Base-by-base conservation (phyloP, 2,797 vertebrate species). In the Melanotaenia nigrans region DNA sequence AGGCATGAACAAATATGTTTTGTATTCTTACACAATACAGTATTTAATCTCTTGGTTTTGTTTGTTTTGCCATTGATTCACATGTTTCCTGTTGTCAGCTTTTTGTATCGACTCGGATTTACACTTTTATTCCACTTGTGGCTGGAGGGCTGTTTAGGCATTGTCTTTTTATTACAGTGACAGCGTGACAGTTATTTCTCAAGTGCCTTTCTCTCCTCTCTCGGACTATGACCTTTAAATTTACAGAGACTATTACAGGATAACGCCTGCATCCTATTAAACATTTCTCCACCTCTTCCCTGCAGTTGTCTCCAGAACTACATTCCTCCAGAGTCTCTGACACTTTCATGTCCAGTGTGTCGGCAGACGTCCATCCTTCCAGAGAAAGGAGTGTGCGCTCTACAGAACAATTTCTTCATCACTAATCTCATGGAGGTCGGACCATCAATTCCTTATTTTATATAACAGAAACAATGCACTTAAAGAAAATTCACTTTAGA, bases 321-420 rank as follows among this genome's bases (percentile, higher is more conserved):
- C 88, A 98, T 98, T 87, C 97, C 97, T 12, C 94, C 96, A 2
- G 96, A 99, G 94, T 98, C 97, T 62, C 94, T 99, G 91, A 97
- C 97, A 0, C 94, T 98, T 14, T 97, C 97, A 49, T 98, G 97
- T 82, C 97, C 97, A 0, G 97, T 98, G 71, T 99, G 97, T 85
- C 96, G 97, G 32, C 97, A 98, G 95, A 98, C 96, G 5, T 99
- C 97, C 78, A 99, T 99, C 92, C 92, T 98, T 63, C 97, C 97
- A 0, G 97, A 98, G 85, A 96, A 95, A 77, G 97, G 97, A 0
- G 97, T 98, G 32, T 94, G 95, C 0, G 97, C 97, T 0, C 92
- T 98, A 3, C 97, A 98, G 91, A 97, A 97, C 91, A 98, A 98
- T 92, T 97, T 97, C 91, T 98, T 99, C 92, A 98, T 99, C 93